Percentiles rank a stretch among this genome's conserved stretches.
Conservation (phyloP, 2,888 invertebrate species). For the Schizaphis graminum region DNA sequence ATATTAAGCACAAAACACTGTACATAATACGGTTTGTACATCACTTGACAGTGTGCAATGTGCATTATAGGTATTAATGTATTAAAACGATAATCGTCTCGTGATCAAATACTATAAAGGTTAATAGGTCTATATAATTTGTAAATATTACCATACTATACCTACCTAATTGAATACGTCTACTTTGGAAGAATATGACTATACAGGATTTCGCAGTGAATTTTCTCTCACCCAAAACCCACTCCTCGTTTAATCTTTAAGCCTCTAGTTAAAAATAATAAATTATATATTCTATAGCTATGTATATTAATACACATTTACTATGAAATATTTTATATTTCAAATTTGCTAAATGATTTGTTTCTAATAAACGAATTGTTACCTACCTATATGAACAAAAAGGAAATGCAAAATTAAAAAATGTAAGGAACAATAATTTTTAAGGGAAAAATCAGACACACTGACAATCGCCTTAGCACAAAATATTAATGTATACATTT, state of each 20-base stretch:
- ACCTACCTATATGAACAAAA: neutral
- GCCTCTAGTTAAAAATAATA: neutral
- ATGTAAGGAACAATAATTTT: neutral
- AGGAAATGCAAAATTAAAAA: neutral
- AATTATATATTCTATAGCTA: too few relatives aligned
- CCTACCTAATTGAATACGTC: neutral
- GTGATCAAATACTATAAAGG: neutral
- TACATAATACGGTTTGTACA: neutral
- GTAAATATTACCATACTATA: neutral
- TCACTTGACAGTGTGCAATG: neutral
- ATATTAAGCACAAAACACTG: neutral
- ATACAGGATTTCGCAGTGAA: neutral
- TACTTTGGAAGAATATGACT: neutral
- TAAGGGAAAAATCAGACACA: neutral
- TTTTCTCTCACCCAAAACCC: neutral
- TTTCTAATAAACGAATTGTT: neutral
- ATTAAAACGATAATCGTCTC: neutral
- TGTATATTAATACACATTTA: neutral
- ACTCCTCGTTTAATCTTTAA: neutral
- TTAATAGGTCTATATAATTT: neutral
- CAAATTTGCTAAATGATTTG: neutral
- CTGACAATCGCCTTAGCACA: neutral
- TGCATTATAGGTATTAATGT: neutral
- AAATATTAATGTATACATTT: neutral
- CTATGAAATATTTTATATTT: neutral